Evolutionary conservation across 35 echinoderm and acorn worm genomes (phyloP), one percentile per base, ranked within the genome.

Genomic region (Hemicentrotus pulcherrimus): DNA sequence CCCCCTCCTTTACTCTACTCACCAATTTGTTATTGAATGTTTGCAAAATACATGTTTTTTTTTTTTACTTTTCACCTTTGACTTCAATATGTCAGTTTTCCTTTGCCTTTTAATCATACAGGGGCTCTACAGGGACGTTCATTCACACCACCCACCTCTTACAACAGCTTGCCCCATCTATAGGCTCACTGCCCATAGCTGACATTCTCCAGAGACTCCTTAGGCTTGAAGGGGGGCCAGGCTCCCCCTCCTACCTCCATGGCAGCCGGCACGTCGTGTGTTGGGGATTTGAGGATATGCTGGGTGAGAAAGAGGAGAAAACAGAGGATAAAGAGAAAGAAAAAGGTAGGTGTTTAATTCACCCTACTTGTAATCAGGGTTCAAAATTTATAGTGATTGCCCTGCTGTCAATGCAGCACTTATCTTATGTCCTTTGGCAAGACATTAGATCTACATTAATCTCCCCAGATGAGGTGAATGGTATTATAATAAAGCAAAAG

Each of bases 251-350:
- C 24, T 96, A 95, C 13, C 95, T 97, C 10, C 94, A 94, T 19
- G 97, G 97, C 48, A 97, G 94, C 85, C 95, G 96, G 31, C 97
- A 97, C 61, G 94, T 97, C 24, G 95, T 97, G 22, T 97, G 97
- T 90, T 97, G 97, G 97, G 97, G 97, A 15, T 97, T 96, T 94
- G 97, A 97, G 92, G 97, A 97, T 32, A 96, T 97, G 97, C 92
- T 97, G 35, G 91, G 93, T 89, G 95, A 86, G 28, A 94, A 45
- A 47, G 95, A 92, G 16, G 96, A 96, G 85, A 88, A 92, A 35
- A 88, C 60, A 32, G 95, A 96, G 30, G 97, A 97, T 13, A 96
- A 97, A 61, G 97, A 97, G 10, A 97, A 97, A 85, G 96, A 96
- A 31, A 97, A 97, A 97, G 97, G 94, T 96, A 91, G 4, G 85